Evolutionary conservation across 2,888 invertebrate species (phyloP).

Genomic region (Escarpia spicata): DNA sequence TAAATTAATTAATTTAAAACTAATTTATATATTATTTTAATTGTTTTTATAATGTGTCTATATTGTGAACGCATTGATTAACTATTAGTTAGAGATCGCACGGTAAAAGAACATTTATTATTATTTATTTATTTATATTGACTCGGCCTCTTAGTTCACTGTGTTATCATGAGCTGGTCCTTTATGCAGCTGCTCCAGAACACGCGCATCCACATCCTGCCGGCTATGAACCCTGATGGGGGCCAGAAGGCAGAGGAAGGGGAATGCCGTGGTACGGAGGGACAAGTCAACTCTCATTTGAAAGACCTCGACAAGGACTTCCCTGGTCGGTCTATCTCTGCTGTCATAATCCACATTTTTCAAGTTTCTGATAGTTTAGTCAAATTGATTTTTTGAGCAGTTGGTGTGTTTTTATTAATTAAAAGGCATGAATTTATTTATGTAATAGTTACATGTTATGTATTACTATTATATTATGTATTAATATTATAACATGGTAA

Average conservation of each 20-base stretch:
- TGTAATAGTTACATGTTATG: too few species aligned
- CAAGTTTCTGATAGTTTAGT: neutral
- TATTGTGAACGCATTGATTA: too few species aligned
- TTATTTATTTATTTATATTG: neutral
- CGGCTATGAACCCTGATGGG: slow-evolving; percentile 60
- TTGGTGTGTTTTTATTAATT: neutral
- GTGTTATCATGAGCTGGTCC: slow-evolving; percentile 18
- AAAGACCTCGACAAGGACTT: slow-evolving; percentile 54
- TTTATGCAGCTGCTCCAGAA: slow-evolving; percentile 51
- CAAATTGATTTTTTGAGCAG: neutral
- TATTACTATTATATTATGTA: too few species aligned
- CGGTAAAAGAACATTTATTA: too few species aligned
- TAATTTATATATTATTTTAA: too few species aligned
- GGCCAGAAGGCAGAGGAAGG: slow-evolving; percentile 41
- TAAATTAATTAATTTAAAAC: too few species aligned
- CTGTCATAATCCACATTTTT: neutral
- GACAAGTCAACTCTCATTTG: slow-evolving; percentile 48
- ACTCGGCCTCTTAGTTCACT: neutral
- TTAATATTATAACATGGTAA: too few species aligned
- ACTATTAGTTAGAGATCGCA: too few species aligned
- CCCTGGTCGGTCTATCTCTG: slow-evolving; percentile 29
- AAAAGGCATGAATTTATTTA: too few species aligned
- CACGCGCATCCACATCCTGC: slow-evolving; percentile 55
- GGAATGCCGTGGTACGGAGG: slow-evolving; percentile 46
- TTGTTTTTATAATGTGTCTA: too few species aligned